These are phyloP conservation scores for Nemurella pictetii DNA, from an alignment of 2,888 invertebrate genomes.

Conservation along the genomic window DNA sequence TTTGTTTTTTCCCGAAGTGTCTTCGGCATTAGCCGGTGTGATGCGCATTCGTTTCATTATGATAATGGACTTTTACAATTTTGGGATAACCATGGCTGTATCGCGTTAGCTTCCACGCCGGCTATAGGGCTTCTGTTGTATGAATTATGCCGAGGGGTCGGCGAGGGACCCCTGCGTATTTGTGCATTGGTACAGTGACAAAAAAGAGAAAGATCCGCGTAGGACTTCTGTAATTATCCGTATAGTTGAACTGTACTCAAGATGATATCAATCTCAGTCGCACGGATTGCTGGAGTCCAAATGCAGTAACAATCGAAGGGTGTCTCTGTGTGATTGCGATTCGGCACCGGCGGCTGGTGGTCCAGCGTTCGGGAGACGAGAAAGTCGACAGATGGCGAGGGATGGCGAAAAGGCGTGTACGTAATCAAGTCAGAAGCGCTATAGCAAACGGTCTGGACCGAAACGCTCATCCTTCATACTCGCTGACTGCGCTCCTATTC, in stretches of 20 bases:
- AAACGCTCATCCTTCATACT: conserved; percentile 23
- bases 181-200: not conserved
- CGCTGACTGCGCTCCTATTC: conserved; percentile 27
- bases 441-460: conserved; percentile 3
- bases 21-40: not conserved
- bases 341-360: not conserved
- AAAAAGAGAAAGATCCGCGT: not conserved
- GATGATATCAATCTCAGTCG: not conserved
- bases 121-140: not conserved
- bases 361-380: not conserved
- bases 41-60: conserved; percentile 20
- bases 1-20: not conserved
- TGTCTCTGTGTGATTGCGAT: not conserved
- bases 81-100: conserved; percentile 6
- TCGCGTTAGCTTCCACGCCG: not conserved
- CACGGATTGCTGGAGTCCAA: not conserved
- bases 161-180: not conserved
- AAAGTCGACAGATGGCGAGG: conserved; percentile 23
- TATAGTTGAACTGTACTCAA: conserved; percentile 12
- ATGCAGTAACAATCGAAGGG: not conserved
- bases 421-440: conserved; percentile 5
- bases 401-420: conserved; percentile 26
- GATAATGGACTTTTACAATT: conserved; percentile 24
- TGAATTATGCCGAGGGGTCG: not conserved
- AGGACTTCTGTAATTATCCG: conserved; percentile 18